Evolutionary conservation across 1,140 invertebrate species (phyloP), one percentile per base, ranked within the genome.

Genomic region (Heliconius hermathena): DNA sequence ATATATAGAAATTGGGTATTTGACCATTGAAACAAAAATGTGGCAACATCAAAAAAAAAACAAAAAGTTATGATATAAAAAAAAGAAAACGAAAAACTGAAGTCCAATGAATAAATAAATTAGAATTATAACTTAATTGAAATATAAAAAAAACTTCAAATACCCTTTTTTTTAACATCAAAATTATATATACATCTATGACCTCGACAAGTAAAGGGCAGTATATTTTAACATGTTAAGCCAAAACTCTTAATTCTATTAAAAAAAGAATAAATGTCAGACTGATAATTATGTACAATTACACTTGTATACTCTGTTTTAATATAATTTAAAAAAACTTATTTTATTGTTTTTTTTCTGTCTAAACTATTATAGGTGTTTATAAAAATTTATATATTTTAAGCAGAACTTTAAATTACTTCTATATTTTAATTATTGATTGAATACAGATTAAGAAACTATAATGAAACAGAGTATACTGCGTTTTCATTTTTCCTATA

Each of bases 211-310:
- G 60, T 66, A 29, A 26, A 26, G 26, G 60, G 60, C 60, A 66
- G 60, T 66, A 66, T 29, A 66, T 29, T 66, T 66, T 16, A 66
- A 26, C 22, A 22, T 26, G 22, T 66, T 66, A 66, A 66, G 60
- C 60, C 60, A 66, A 66, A 66, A 66, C 5, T 66, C 60, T 66
- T 66, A 66, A 29, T 29, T 29, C 60, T 66, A 66, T 26, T 29
- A 29, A 52, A 52, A 52, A 52, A 52, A 52, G 60, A 66, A 66
- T 66, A 66, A 66, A 66, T 66, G 60, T 66, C 60, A 66, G 60
- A 66, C 60, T 66, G 60, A 66, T 66, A 66, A 66, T 9, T 66
- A 57, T 57, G n/a, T 66, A 66, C 13, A 29, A 9, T 16, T 16
- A 29, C 26, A 66, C 26, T 26, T 66, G 13, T 66, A 66, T 66